Conservation (phyloP, 2,113 vertebrate species). For the Chloebia gouldiae region DNA sequence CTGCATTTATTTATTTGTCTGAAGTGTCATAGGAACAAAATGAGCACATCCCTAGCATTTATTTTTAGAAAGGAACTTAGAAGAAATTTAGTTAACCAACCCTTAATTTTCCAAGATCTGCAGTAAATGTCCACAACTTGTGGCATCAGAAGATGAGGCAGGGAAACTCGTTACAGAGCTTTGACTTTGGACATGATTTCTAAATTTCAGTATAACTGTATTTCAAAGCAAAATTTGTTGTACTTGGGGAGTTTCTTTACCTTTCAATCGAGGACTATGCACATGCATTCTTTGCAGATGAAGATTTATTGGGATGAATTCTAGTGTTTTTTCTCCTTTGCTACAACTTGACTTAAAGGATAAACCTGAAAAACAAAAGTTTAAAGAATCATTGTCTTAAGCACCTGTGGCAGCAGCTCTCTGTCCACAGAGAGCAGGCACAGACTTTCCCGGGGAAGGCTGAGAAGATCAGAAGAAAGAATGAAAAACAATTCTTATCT, state of each 20-base stretch:
- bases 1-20: neutral
- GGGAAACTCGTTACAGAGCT: neutral
- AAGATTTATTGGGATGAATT: conserved; percentile 96
- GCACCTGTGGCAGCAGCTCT: neutral
- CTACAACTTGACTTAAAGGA: conserved; percentile 97
- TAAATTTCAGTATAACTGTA: neutral
- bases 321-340: conserved; percentile 94
- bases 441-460: too few relatives aligned
- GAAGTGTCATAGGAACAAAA: neutral
- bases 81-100: neutral
- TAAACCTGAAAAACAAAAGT: conserved; percentile 77
- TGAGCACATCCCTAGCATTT: neutral
- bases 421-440: too few relatives aligned
- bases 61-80: neutral
- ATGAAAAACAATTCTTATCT: too few relatives aligned
- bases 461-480: too few relatives aligned
- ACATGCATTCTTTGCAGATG: conserved; percentile 97
- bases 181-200: neutral
- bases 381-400: conserved; percentile 31
- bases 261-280: conserved; percentile 88
- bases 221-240: neutral
- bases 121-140: neutral
- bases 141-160: neutral
- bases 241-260: conserved; percentile 62
- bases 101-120: neutral